Conservation (phyloP, 2,888 invertebrate genomes). For the Xylophagus ater region DNA sequence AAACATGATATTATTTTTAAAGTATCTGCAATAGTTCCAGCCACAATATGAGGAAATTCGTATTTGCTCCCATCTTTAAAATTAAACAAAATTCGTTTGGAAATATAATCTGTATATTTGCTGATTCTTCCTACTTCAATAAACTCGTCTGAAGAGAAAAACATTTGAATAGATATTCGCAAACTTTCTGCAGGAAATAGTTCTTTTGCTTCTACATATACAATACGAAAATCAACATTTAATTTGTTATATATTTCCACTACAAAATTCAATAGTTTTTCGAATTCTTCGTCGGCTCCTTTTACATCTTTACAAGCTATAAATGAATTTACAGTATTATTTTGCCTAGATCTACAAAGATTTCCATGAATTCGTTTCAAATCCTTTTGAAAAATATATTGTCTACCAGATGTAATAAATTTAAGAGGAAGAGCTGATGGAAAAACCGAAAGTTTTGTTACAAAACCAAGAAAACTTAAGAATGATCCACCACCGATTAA, state of each 20-base stretch:
- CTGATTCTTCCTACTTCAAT: conserved; percentile 66
- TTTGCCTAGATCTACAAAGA: no score
- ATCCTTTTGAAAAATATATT: conserved; percentile 46
- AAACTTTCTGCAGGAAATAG: conserved; percentile 55
- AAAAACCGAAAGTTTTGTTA: conserved; percentile 54
- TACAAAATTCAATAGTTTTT: conserved; percentile 43
- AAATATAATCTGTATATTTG: conserved; percentile 59
- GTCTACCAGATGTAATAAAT: conserved; percentile 58
- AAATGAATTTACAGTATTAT: conserved; percentile 57
- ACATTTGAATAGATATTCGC: conserved; percentile 60
- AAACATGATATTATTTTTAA: conserved; percentile 61
- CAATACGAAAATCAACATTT: conserved; percentile 55
- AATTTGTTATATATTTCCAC: conserved; percentile 52
- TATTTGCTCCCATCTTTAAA: conserved; percentile 48
- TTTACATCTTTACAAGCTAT: conserved; percentile 42
- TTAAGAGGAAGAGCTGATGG: conserved; percentile 53
- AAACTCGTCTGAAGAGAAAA: conserved; percentile 52
- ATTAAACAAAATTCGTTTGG: conserved; percentile 63
- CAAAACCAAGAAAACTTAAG: conserved; percentile 60
- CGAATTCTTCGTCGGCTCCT: conserved; percentile 44
- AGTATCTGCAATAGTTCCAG: conserved; percentile 63
- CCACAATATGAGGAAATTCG: conserved; percentile 55
- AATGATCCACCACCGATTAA: conserved; percentile 66
- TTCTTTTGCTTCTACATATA: conserved; percentile 49
- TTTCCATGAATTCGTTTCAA: no score